Conservation (phyloP, 2,888 invertebrate species). For the Phyllotreta striolata region DNA sequence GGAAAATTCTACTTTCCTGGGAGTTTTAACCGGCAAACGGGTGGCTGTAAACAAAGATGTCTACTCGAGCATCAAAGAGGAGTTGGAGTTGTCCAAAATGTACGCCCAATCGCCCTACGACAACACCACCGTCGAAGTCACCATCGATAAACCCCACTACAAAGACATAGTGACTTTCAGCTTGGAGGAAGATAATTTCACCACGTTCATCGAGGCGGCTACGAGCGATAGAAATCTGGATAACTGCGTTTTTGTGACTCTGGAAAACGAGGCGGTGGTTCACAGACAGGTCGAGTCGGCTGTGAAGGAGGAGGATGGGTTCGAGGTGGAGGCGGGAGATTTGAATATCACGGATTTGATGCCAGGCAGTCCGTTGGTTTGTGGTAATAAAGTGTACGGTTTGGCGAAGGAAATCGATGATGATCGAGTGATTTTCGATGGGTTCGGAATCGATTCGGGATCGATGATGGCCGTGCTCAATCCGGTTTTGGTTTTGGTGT, state of each 20-base stretch:
- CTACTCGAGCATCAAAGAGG: conserved; percentile 24
- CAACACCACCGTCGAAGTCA: conserved; percentile 14
- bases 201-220: conserved; percentile 16
- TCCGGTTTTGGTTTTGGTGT: neutral
- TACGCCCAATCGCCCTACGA: conserved; percentile 31
- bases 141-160: conserved; percentile 17
- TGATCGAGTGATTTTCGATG: conserved; percentile 30
- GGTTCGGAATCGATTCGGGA: conserved; percentile 21
- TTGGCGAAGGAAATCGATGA: conserved; percentile 38
- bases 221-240: conserved; percentile 15
- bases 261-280: conserved; percentile 25
- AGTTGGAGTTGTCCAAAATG: conserved; percentile 29
- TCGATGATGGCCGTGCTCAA: neutral
- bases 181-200: conserved; percentile 14
- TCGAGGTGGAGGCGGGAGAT: conserved; percentile 11
- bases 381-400: conserved; percentile 43
- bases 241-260: conserved; percentile 34
- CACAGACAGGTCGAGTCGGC: conserved; percentile 15
- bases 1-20: conserved; percentile 27
- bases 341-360: conserved; percentile 32
- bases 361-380: conserved; percentile 43
- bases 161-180: conserved; percentile 14
- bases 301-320: neutral
- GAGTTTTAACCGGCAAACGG: conserved; percentile 24
- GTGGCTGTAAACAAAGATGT: conserved; percentile 31